phyloP scores from a whole-genome alignment of 2,888 invertebrate genomes.

The Quadroppia sp. region DNA sequence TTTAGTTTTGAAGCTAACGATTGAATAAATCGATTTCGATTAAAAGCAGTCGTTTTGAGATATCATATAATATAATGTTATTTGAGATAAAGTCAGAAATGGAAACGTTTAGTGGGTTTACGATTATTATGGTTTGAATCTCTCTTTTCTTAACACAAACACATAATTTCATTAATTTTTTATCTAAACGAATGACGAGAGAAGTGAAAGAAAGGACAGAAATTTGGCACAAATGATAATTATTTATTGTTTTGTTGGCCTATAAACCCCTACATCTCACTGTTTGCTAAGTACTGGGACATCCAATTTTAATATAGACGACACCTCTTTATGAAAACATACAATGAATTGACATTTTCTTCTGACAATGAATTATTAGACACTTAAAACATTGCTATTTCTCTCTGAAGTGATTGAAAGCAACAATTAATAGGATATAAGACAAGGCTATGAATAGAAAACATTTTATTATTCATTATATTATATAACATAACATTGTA shows the following conservation, averaged over 20 bases:
- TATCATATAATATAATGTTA: too few relatives aligned
- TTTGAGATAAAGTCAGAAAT: background rate
- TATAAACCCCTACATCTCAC: slow-evolving; percentile 10
- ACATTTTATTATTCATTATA: too few relatives aligned
- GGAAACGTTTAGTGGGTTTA: background rate
- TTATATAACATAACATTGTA: too few relatives aligned
- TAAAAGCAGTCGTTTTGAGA: background rate
- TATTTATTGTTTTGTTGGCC: slow-evolving; percentile 7
- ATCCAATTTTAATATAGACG: slow-evolving; percentile 8
- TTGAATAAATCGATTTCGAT: slow-evolving; percentile 12
- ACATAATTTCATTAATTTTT: background rate
- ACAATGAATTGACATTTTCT: slow-evolving; percentile 18
- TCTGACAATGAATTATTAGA: slow-evolving; percentile 12
- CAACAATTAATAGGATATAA: too few relatives aligned
- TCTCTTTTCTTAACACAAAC: too few relatives aligned
- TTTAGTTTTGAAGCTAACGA: slow-evolving; percentile 11
- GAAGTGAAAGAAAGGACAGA: slow-evolving; percentile 23
- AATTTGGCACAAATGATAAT: slow-evolving; percentile 2
- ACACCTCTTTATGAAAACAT: slow-evolving; percentile 27
- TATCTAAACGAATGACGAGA: background rate
- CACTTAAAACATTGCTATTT: too few relatives aligned
- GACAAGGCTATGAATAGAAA: too few relatives aligned
- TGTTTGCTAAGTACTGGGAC: slow-evolving; percentile 15
- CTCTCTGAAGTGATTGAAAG: too few relatives aligned
- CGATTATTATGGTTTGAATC: background rate